phyloP scores from a whole-genome alignment of 1,140 invertebrate genomes.

The Zaprionus nigranus region DNA sequence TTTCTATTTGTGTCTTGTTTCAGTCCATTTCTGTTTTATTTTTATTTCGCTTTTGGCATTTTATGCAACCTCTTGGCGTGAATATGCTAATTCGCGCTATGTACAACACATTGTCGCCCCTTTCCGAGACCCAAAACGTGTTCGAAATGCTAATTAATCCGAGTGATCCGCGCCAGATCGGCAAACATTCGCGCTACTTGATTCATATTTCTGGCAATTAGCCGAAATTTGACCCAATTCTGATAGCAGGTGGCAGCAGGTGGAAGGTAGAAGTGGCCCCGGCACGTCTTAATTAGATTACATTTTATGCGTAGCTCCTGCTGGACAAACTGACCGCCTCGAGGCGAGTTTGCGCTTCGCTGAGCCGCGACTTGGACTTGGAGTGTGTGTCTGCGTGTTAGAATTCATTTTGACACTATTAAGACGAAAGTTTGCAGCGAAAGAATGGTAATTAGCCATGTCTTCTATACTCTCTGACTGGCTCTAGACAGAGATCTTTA shows the following conservation, averaged over 20 bases:
- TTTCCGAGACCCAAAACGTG: constrained; percentile 59
- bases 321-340: background rate
- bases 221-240: constrained; percentile 66
- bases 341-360: constrained; percentile 26
- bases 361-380: constrained; percentile 19
- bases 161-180: constrained; percentile 6
- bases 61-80: constrained; percentile 76
- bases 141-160: constrained; percentile 75
- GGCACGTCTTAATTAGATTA: constrained; percentile 18
- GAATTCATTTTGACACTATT: constrained; percentile 81
- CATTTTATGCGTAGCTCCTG: background rate
- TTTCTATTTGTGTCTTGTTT: constrained; percentile 5
- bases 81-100: constrained; percentile 74
- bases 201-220: constrained; percentile 78
- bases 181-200: constrained; percentile 56
- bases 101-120: constrained; percentile 70
- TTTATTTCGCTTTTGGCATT: constrained; percentile 51
- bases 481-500: constrained; percentile 57
- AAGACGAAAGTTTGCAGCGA: constrained; percentile 47
- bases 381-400: constrained; percentile 57
- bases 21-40: constrained; percentile 36
- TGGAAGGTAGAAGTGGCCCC: background rate
- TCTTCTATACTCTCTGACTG: constrained; percentile 13
- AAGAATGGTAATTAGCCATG: constrained; percentile 74
- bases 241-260: background rate